phyloP scores from a whole-genome alignment of 2,888 invertebrate genomes.

The Julus scanicus region DNA sequence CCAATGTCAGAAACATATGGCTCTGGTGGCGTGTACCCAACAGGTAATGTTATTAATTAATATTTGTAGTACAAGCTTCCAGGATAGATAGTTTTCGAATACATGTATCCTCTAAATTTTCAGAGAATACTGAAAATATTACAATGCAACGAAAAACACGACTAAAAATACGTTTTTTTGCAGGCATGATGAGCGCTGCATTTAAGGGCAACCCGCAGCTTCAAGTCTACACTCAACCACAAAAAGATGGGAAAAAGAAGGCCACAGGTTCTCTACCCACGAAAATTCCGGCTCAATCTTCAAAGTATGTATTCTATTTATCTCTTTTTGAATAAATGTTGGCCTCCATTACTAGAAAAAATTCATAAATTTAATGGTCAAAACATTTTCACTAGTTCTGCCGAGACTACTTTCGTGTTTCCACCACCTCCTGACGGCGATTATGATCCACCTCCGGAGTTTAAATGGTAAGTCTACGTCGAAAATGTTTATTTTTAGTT shows the following conservation, averaged over 20 bases:
- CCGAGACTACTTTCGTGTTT: slow-evolving; percentile 55
- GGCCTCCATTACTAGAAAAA: not conserved
- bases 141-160: too few species aligned
- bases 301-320: too few species aligned
- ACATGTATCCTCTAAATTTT: too few species aligned
- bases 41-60: not conserved
- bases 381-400: too few species aligned
- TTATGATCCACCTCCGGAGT: slow-evolving; percentile 56
- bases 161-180: too few species aligned
- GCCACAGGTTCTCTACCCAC: slow-evolving; percentile 24
- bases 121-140: too few species aligned
- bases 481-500: too few species aligned
- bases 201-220: not conserved
- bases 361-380: too few species aligned
- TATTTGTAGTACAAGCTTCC: too few species aligned
- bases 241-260: slow-evolving; percentile 16
- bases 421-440: slow-evolving; percentile 54
- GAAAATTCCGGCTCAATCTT: not conserved
- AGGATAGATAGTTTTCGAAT: too few species aligned
- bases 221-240: slow-evolving; percentile 47
- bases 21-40: slow-evolving; percentile 49
- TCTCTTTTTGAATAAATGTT: too few species aligned
- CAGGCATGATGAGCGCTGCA: not conserved
- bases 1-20: slow-evolving; percentile 55
- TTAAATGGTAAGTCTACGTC: slow-evolving; percentile 57